Percentiles rank a stretch among this genome's conserved stretches.
phyloP scores from a whole-genome alignment of 2,797 vertebrate genomes.

The Acrossocheilus wenchowensis region DNA sequence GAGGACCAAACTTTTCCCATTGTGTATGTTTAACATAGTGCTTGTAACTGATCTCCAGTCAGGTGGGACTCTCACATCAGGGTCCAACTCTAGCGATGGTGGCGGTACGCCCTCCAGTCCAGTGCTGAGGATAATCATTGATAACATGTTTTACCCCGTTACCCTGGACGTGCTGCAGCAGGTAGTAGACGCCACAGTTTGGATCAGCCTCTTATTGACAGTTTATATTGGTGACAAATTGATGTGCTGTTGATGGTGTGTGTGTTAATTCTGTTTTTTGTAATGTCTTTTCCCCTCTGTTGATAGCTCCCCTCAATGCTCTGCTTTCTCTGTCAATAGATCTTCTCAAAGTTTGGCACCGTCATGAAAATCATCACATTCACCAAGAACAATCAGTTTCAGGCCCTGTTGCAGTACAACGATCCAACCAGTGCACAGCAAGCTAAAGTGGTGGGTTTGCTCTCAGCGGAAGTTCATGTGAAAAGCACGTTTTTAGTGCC shows the following conservation, averaged over 20 bases:
- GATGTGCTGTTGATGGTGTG: slow-evolving; percentile 30
- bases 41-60: slow-evolving; percentile 89
- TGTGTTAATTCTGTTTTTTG: slow-evolving; percentile 50
- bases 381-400: slow-evolving; percentile 99
- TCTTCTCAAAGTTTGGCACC: slow-evolving; percentile 98
- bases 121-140: slow-evolving; percentile 96
- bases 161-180: slow-evolving; percentile 98
- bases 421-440: slow-evolving; percentile 94
- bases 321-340: slow-evolving; percentile 78
- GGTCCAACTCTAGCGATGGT: slow-evolving; percentile 85
- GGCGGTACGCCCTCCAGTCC: slow-evolving; percentile 90
- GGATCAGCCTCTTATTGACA: background rate
- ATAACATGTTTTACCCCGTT: slow-evolving; percentile 99
- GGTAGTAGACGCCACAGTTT: slow-evolving; percentile 72
- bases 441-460: slow-evolving; percentile 89
- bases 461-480: slow-evolving; percentile 26
- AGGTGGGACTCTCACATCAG: slow-evolving; percentile 87
- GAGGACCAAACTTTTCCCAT: background rate
- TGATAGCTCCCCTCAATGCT: slow-evolving; percentile 63
- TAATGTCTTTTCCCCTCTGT: slow-evolving; percentile 58
- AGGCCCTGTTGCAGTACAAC: slow-evolving; percentile 94
- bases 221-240: background rate
- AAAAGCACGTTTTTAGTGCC: slow-evolving; percentile 24
- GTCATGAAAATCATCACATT: slow-evolving; percentile 99
- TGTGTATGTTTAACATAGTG: background rate